These are phyloP conservation scores for Propithecus perrieri DNA, from an alignment of 2,797 vertebrate species.

Conservation along the genomic window DNA sequence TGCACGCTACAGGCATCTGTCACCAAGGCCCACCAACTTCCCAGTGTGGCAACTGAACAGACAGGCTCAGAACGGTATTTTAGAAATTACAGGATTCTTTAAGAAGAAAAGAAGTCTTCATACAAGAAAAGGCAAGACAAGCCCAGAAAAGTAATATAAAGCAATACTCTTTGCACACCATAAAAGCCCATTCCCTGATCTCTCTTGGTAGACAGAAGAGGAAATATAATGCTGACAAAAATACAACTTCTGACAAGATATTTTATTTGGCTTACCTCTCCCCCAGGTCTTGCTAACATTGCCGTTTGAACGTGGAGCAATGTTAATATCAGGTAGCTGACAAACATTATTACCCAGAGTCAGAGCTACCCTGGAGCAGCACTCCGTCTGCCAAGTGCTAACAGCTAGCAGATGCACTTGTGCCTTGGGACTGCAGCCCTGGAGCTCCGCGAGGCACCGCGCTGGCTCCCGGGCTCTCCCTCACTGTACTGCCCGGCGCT, in stretches of 20 bases:
- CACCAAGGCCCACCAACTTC: conserved; percentile 17
- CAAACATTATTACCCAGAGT: conserved; percentile 87
- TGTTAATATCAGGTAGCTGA: conserved; percentile 88
- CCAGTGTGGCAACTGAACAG: not conserved
- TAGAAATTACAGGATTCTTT: not conserved
- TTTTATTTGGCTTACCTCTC: conserved; percentile 91
- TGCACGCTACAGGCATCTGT: conserved; percentile 38
- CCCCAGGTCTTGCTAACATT: conserved; percentile 89
- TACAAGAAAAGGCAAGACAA: conserved; percentile 51
- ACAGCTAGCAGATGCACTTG: conserved; percentile 87
- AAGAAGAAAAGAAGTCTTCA: conserved; percentile 26
- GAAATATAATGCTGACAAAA: conserved; percentile 63
- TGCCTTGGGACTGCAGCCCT: conserved; percentile 81
- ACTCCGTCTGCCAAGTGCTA: conserved; percentile 85
- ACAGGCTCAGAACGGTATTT: not conserved
- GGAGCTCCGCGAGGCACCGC: conserved; percentile 75
- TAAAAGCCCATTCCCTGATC: conserved; percentile 27
- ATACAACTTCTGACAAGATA: conserved; percentile 81
- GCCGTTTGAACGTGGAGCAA: conserved; percentile 91
- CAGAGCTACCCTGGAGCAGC: conserved; percentile 84
- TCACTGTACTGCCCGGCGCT: conserved; percentile 80
- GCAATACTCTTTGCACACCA: conserved; percentile 38
- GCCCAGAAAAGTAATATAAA: conserved; percentile 22
- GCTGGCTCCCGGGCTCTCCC: conserved; percentile 70
- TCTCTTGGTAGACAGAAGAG: conserved; percentile 41